These are phyloP conservation scores for Vulpes lagopus DNA, from an alignment of 2,113 vertebrate genomes.

Conservation along the genomic window DNA sequence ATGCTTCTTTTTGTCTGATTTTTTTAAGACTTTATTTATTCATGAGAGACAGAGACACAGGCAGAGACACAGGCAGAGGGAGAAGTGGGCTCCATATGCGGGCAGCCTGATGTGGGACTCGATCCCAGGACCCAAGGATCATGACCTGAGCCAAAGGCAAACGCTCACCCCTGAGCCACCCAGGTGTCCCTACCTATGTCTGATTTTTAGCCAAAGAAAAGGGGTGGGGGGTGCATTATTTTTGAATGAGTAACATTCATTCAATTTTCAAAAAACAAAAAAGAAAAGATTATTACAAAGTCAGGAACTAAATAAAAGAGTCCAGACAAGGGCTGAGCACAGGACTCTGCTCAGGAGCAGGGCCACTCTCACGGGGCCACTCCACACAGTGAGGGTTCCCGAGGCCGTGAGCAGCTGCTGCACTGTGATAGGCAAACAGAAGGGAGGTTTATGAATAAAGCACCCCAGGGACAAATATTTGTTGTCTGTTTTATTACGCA, in stretches of 20 bases:
- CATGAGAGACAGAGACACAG: no score
- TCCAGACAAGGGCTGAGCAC: not conserved
- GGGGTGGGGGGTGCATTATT: not conserved
- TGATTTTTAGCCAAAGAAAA: not conserved
- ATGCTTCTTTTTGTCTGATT: not conserved
- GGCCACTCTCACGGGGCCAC: accelerated
- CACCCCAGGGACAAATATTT: not conserved
- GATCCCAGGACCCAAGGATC: no score
- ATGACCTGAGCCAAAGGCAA: no score
- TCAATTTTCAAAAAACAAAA: slow-evolving; percentile 24
- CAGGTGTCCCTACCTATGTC: not conserved
- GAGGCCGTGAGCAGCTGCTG: accelerated
- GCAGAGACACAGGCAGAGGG: no score
- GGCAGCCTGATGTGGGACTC: no score
- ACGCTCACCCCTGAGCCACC: no score
- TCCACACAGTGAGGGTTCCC: not conserved
- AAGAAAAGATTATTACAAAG: not conserved
- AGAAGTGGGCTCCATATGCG: no score
- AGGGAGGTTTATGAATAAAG: accelerated
- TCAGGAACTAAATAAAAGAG: not conserved
- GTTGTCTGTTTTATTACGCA: not conserved
- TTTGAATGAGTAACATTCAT: not conserved
- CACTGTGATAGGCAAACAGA: not conserved
- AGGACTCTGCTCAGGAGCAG: not conserved
- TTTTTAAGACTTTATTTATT: not conserved